phyloP scores from a whole-genome alignment of 2,797 vertebrate genomes.

The Enteromius mattozi region DNA sequence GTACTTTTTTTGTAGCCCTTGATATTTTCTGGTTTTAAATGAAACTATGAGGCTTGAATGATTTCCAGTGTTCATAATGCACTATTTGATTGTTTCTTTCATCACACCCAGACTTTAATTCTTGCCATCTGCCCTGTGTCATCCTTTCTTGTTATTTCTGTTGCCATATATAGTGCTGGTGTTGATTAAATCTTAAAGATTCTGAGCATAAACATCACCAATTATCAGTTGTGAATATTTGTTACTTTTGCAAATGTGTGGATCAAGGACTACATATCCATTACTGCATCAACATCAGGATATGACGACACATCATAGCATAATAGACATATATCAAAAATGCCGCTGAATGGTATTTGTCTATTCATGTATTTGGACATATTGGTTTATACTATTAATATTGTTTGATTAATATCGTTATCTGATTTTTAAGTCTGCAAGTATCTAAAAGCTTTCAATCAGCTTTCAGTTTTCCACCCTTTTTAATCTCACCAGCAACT shows the following conservation, averaged over 20 bases:
- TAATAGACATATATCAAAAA: neutral
- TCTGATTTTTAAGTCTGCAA: neutral
- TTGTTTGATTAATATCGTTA: neutral
- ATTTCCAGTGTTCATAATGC: neutral
- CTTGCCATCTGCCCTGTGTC: neutral
- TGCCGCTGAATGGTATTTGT: neutral
- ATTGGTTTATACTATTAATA: neutral
- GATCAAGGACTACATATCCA: neutral
- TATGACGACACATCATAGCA: neutral
- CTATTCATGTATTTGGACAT: neutral
- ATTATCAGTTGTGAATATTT: constrained; percentile 21
- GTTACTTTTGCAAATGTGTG: neutral
- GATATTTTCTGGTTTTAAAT: neutral
- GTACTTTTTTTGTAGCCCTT: neutral
- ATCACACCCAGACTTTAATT: neutral
- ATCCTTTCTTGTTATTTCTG: constrained; percentile 2
- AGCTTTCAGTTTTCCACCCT: neutral
- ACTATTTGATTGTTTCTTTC: neutral
- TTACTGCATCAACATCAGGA: neutral
- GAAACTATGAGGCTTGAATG: neutral
- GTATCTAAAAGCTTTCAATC: neutral
- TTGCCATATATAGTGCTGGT: neutral
- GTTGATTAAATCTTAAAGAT: constrained; percentile 7
- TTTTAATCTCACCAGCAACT: neutral
- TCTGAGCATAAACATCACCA: constrained; percentile 11